Base-by-base conservation (phyloP, 2,797 vertebrate genomes). In the Anguilla marmorata region DNA sequence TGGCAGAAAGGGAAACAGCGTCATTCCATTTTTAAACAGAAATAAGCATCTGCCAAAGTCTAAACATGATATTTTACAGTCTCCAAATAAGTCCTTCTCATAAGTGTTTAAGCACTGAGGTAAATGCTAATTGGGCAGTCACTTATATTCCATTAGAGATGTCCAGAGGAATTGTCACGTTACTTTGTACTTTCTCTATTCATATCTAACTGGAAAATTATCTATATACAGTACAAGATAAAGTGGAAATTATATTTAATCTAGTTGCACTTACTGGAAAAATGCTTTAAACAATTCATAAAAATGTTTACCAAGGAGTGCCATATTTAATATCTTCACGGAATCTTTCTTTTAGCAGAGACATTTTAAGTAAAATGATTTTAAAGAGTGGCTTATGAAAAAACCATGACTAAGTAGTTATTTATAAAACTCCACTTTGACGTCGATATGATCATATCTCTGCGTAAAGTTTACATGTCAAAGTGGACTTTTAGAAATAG, bases 191-290 rank as follows among this genome's bases (percentile, higher is more conserved):
- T 50, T 50, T 82, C 19, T 48, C 41, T 21, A n/a, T 50, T 11
- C n/a, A 79, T 79, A 41, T 16, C 7, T 11, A 12, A 14, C 16
- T 8, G 74, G 37, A 82, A 50, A 50, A 50, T 82, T 45, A n/a
- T 37, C 41, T 2, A 45, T 9, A 50, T n/a, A n/a, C 45, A 48
- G n/a, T 48, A n/a, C 79, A 82, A 0, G 9, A 24, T n/a, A 21
- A 50, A 48, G 24, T n/a, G 45, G 79, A 82, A 50, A 2, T 24
- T 82, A 50, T 50, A 82, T 82, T 50, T 82, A 21, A 82, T 72
- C 58, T 88, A 21, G 33, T 66, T 37, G 79, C 27, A 83, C 85
- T 86, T 86, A 88, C 21, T 48, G 88, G 76, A 84, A 86, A 85
- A 69, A 86, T 41, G 41, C 50, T 86, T 86, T 84, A 86, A 84